Evolutionary conservation across 2,797 vertebrate genomes (phyloP), one percentile per base, ranked within the genome.

Genomic region (Crax fasciolata): DNA sequence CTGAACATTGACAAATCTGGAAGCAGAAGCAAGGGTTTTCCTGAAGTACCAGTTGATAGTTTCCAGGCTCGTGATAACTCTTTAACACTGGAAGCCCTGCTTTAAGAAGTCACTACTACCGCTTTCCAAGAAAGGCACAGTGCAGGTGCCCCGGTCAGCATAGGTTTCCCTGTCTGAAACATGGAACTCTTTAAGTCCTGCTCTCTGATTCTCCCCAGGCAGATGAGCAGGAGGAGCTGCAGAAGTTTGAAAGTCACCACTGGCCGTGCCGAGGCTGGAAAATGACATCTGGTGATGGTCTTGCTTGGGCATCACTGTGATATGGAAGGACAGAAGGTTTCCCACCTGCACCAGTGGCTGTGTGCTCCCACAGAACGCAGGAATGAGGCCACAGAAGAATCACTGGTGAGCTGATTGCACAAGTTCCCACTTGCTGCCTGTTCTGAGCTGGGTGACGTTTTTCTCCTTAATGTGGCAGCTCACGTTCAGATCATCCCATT

Each of bases 371-470:
- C 8, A 57, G 41, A 77, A 28, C 1, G 10, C 17, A 21, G 62
- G 38, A 89, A 27, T 1, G 9, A 19, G 77, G 89, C 32, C 75
- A 8, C 30, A 44, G n/a, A n/a, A 24, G 35, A n/a, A 27, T 2
- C 7, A 28, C 49, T 59, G 87, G 32, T 5, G 59, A 76, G 87
- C 23, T 25, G 4, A 43, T 87, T 87, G 65, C 71, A 65, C 72
- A 41, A 48, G 71, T 96, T 71, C 84, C 59, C 84, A n/a, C 84
- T 78, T 9, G 79, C 81, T 84, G 88, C 59, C 72, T 43, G 66
- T 51, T 73, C 58, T 71, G 52, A 72, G 75, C 59, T 38, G 0
- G 0, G 86, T 10, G 77, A 59, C 52, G 55, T 79, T 76, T 14
- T 63, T 32, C 23, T 89, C 20, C 63, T 44, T 14, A 24, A 4